Conservation (phyloP, 2,888 invertebrate genomes). For the Hyppa rectilinea region DNA sequence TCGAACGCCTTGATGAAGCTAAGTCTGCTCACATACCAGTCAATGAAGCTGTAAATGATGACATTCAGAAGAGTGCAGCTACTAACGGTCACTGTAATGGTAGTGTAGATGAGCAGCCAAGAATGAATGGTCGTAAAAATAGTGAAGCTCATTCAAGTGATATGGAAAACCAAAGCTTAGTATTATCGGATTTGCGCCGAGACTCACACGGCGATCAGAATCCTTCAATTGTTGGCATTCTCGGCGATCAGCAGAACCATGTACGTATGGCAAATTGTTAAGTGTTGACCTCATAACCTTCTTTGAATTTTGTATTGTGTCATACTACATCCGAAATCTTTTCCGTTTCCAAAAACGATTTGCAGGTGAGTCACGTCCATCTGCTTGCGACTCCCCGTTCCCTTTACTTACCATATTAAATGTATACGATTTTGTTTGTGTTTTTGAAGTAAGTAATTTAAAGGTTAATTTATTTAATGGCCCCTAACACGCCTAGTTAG, state of each 20-base stretch:
- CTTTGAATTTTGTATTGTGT: conserved; percentile 55
- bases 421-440: conserved; percentile 24
- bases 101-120: conserved; percentile 65
- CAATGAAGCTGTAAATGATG: conserved; percentile 82
- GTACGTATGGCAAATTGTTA: conserved; percentile 79
- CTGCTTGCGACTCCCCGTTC: conserved; percentile 60
- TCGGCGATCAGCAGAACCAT: conserved; percentile 89
- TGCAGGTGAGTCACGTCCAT: conserved; percentile 67
- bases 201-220: conserved; percentile 86
- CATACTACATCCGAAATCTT: conserved; percentile 53
- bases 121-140: conserved; percentile 74
- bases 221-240: conserved; percentile 88
- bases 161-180: conserved; percentile 69
- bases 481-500: conserved; percentile 66
- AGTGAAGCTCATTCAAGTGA: conserved; percentile 72
- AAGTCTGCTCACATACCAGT: conserved; percentile 73
- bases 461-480: conserved; percentile 54
- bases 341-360: conserved; percentile 63
- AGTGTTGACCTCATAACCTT: conserved; percentile 51
- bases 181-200: conserved; percentile 74
- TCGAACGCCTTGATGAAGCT: conserved; percentile 71
- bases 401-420: conserved; percentile 46
- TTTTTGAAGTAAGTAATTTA: conserved; percentile 36
- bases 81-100: conserved; percentile 68
- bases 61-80: conserved; percentile 68